Evolutionary conservation across 2,888 invertebrate genomes (phyloP).

Genomic region (Cancer borealis): DNA sequence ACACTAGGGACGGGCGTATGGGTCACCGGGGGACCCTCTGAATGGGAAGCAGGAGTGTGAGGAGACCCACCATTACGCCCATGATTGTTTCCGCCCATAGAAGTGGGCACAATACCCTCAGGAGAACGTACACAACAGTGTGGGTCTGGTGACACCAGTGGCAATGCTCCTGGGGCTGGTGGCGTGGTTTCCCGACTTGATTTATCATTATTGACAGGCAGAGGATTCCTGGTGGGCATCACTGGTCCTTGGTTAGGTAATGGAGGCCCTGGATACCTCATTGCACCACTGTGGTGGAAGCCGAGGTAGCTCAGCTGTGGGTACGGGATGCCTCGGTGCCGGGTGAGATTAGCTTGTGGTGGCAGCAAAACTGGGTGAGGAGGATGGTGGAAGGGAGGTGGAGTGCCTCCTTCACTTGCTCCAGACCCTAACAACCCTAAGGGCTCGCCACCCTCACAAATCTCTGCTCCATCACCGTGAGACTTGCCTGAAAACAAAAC

Average conservation of each 20-base stretch:
- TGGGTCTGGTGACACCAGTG: slow-evolving; percentile 61
- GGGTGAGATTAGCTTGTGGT: slow-evolving; percentile 57
- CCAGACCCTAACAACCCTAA: slow-evolving; percentile 64
- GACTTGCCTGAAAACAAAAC: slow-evolving; percentile 58
- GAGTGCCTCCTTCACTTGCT: slow-evolving; percentile 74
- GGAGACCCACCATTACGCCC: slow-evolving; percentile 72
- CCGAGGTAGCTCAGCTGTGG: slow-evolving; percentile 64
- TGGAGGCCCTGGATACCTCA: slow-evolving; percentile 66
- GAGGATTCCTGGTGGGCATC: slow-evolving; percentile 63
- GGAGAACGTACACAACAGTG: slow-evolving; percentile 66
- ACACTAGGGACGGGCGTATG: slow-evolving; percentile 70
- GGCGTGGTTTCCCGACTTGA: slow-evolving; percentile 71
- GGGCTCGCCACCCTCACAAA: slow-evolving; percentile 59
- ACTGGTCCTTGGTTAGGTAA: slow-evolving; percentile 62
- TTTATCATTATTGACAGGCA: slow-evolving; percentile 66
- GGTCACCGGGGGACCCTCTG: slow-evolving; percentile 69
- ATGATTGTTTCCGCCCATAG: slow-evolving; percentile 59
- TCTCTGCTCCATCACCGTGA: slow-evolving; percentile 64
- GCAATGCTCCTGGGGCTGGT: slow-evolving; percentile 63
- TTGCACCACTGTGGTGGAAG: slow-evolving; percentile 60
- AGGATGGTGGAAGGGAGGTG: slow-evolving; percentile 70
- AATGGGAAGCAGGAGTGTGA: slow-evolving; percentile 61
- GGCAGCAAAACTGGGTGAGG: slow-evolving; percentile 62
- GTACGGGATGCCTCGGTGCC: slow-evolving; percentile 70
- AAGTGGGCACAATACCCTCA: slow-evolving; percentile 61